phyloP scores from a whole-genome alignment of 2,888 invertebrate genomes.

The Diarsia brunnea region DNA sequence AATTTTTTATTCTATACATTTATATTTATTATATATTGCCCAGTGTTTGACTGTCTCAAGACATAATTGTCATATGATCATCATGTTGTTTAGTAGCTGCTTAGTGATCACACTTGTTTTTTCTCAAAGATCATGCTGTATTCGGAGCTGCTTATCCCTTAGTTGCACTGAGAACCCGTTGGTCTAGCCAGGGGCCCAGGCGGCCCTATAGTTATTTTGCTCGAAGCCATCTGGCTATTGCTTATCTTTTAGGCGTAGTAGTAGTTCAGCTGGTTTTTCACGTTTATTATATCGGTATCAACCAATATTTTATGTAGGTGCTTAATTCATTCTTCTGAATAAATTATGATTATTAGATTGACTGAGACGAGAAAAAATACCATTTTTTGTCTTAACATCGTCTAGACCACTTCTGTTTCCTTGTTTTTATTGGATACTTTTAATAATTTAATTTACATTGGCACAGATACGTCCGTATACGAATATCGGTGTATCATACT shows the following conservation, averaged over 20 bases:
- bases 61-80: neutral
- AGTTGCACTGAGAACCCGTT: neutral
- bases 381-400: constrained; percentile 23
- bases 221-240: neutral
- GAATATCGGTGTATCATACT: neutral
- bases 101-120: neutral
- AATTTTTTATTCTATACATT: neutral
- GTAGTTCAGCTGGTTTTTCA: constrained; percentile 8
- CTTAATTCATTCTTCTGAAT: constrained; percentile 33
- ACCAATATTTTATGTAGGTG: constrained; percentile 4
- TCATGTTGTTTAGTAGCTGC: neutral
- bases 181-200: neutral
- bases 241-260: neutral
- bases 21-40: no score
- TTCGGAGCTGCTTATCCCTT: neutral
- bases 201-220: neutral
- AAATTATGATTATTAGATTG: constrained; percentile 26
- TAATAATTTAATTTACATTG: constrained; percentile 20
- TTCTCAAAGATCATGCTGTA: neutral
- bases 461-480: neutral
- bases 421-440: constrained; percentile 42
- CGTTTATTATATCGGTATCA: neutral
- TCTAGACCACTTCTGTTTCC: constrained; percentile 54
- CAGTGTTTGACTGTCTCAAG: neutral
- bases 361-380: constrained; percentile 9